Evolutionary conservation across 2,797 vertebrate genomes (phyloP), one percentile per base, ranked within the genome.

Genomic region (Aratinga solstitialis): DNA sequence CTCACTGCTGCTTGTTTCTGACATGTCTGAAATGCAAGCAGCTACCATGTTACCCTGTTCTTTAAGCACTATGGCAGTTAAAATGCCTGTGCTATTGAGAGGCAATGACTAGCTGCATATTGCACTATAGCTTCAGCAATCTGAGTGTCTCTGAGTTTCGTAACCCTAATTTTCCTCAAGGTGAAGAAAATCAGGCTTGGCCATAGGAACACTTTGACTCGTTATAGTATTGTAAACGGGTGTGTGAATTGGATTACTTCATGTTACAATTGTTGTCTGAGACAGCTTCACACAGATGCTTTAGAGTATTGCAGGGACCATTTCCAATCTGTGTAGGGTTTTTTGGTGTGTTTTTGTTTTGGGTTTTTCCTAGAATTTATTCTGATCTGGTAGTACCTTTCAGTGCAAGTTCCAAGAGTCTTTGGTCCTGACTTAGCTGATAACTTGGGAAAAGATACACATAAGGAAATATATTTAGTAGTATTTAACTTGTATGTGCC

Each of bases 21-120:
- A 43, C 73, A 22, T 2, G 51, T 27, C 42, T 85, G 59, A 80
- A 93, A n/a, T 32, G 50, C 36, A 61, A 51, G 17, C 22, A 72
- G 2, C 50, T 68, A 11, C 17, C 18, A 63, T 89, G 29, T 47
- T 85, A 21, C 29, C 36, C 32, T 83, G 3, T 42, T 73, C 15
- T 69, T 73, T 26, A 74, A 67, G n/a, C 19, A 18, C 26, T 80
- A 1, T n/a, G 43, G 26, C 22, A 38, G 40, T 72, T 56, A 74
- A 32, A 8, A 2, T 74, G 18, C 8, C 13, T 83, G 20, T 66
- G 19, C 18, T 71, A 34, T 7, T 0, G 1, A 5, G 50, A 30
- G 45, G 22, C 9, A 22, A 0, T 84, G 43, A 40, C 26, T 34
- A n/a, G 27, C 23, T 82, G n/a, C 2, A 0, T 66, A 8, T 4